Evolutionary conservation across 1,140 invertebrate genomes (phyloP).

Genomic region (Lethrus apterus): DNA sequence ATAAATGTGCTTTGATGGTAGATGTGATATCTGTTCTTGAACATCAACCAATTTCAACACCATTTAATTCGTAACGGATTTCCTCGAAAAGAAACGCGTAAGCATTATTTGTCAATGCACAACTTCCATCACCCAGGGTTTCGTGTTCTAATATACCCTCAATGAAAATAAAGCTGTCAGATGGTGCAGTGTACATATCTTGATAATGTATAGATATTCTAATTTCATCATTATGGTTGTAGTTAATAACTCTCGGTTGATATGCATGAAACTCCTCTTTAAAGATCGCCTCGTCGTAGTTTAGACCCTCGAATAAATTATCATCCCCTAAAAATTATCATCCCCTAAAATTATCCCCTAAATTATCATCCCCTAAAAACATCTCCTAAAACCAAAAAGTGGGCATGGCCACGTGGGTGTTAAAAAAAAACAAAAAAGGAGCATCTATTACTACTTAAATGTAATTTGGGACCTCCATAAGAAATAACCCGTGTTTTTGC

Average conservation of each 20-base stretch:
- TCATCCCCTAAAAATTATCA: too few relatives aligned
- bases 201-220: conserved; percentile 6
- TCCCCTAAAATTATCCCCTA: too few relatives aligned
- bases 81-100: conserved; percentile 38
- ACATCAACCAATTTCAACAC: conserved; percentile 40
- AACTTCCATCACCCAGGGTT: background rate
- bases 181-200: conserved; percentile 5
- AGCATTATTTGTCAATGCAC: background rate
- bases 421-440: too few relatives aligned
- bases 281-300: background rate
- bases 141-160: background rate
- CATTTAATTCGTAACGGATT: conserved; percentile 41
- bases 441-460: too few relatives aligned
- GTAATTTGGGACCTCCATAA: too few relatives aligned
- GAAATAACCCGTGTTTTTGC: too few relatives aligned
- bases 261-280: conserved; percentile 3
- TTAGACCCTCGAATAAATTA: background rate
- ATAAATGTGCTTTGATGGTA: conserved; percentile 39
- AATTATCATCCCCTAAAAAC: too few relatives aligned
- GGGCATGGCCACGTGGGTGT: too few relatives aligned
- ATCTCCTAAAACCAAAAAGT: too few relatives aligned
- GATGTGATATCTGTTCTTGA: conserved; percentile 39
- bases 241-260: background rate
- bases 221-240: conserved; percentile 1
- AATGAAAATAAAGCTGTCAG: background rate